Evolutionary conservation across 2,888 invertebrate species (phyloP).

Genomic region (Watsonalla cultraria): DNA sequence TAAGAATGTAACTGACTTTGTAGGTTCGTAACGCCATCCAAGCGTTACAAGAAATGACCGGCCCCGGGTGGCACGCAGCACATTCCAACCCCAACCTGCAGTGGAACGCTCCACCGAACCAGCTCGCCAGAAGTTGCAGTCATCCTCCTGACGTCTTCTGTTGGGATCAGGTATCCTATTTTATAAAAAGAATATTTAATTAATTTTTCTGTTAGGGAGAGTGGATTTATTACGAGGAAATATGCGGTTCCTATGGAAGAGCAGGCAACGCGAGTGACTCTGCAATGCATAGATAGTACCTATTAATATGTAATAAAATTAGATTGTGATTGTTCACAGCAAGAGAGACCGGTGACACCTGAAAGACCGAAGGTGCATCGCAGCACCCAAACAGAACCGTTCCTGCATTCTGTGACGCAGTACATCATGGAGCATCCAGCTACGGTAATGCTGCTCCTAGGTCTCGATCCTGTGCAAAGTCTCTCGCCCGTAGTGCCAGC

Average conservation of each 20-base stretch:
- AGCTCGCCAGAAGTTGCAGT: conserved; percentile 87
- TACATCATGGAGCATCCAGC: conserved; percentile 86
- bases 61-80: conserved; percentile 84
- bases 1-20: conserved; percentile 2
- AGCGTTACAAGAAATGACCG: conserved; percentile 89
- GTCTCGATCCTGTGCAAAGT: conserved; percentile 81
- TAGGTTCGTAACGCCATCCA: conserved; percentile 91
- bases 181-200: no score
- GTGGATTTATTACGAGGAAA: no score
- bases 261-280: no score
- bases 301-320: conserved; percentile 1
- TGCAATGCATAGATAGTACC: neutral
- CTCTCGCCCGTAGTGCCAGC: conserved; percentile 60
- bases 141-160: conserved; percentile 92
- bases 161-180: conserved; percentile 78
- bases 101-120: conserved; percentile 72
- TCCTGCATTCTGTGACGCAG: conserved; percentile 78
- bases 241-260: no score
- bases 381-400: conserved; percentile 82
- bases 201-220: no score
- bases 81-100: conserved; percentile 90
- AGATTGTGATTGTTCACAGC: conserved; percentile 32
- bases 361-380: conserved; percentile 60
- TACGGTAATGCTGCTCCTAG: conserved; percentile 84
- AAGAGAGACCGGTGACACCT: conserved; percentile 61